Percentiles rank a stretch among this genome's conserved stretches.
Conservation (phyloP, 2,888 invertebrate species). For the Ichneumoninae sp. region DNA sequence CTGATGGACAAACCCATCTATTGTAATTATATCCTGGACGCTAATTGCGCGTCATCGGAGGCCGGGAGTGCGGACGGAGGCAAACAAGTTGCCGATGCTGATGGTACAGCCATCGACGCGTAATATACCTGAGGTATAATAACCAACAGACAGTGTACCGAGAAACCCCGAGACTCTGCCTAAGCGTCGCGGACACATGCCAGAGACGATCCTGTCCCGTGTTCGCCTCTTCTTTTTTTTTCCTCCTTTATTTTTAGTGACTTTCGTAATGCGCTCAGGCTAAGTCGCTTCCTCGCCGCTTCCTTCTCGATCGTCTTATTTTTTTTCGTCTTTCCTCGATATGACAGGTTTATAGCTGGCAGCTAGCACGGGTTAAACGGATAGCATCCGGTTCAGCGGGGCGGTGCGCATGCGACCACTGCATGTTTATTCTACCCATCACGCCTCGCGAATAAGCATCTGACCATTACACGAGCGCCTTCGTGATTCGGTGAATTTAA, state of each 20-base stretch:
- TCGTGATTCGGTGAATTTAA: not conserved
- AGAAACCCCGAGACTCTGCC: constrained; percentile 48
- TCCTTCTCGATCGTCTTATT: constrained; percentile 1
- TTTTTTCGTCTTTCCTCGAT: constrained; percentile 46
- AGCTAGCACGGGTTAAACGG: constrained; percentile 43
- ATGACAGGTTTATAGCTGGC: constrained; percentile 48
- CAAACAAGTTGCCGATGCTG: constrained; percentile 72
- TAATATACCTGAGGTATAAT: constrained; percentile 10
- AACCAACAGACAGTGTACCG: constrained; percentile 25
- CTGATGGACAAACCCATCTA: constrained; percentile 70
- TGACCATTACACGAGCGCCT: not conserved
- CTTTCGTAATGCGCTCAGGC: constrained; percentile 48
- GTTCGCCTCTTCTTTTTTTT: constrained; percentile 1
- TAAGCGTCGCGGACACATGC: constrained; percentile 51
- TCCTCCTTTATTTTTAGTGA: constrained; percentile 58
- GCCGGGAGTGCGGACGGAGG: constrained; percentile 64
- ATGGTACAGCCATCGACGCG: constrained; percentile 8
- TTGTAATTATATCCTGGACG: constrained; percentile 77
- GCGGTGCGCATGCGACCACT: constrained; percentile 3
- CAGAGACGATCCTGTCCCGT: constrained; percentile 47
- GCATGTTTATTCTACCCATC: constrained; percentile 17
- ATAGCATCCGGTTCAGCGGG: constrained; percentile 51
- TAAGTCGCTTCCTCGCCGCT: constrained; percentile 27
- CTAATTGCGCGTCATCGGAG: constrained; percentile 79
- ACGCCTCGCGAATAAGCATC: constrained; percentile 6